A percentile compares a stretch with the other conserved stretches of the same genome.
These are phyloP conservation scores for Scartelaos histophorus DNA, from an alignment of 2,113 vertebrate species.

Conservation along the genomic window DNA sequence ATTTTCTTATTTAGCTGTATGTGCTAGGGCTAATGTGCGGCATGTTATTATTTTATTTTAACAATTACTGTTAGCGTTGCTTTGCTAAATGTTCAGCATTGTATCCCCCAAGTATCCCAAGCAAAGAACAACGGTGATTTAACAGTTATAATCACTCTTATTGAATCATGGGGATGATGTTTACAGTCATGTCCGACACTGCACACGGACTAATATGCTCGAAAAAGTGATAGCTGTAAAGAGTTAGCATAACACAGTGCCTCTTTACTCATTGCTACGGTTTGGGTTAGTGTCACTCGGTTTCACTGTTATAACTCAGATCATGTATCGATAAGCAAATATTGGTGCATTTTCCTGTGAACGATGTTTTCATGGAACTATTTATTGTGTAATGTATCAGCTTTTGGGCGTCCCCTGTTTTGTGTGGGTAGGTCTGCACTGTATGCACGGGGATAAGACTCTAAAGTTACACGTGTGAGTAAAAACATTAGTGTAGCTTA, in stretches of 20 bases:
- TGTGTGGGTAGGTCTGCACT: background rate
- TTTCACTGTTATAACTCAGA: conserved; percentile 45
- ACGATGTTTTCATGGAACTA: background rate
- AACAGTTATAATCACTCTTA: conserved; percentile 22
- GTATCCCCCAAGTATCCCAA: conserved; percentile 65
- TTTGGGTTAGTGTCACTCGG: conserved; percentile 18
- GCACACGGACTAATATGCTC: background rate
- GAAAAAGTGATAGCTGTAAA: background rate
- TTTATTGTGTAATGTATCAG: conserved; percentile 30
- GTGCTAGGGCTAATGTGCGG: background rate
- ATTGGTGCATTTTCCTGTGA: background rate
- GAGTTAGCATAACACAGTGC: background rate
- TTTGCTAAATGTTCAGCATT: conserved; percentile 39
- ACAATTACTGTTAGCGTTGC: conserved; percentile 18
- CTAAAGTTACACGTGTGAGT: conserved; percentile 47
- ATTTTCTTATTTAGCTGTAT: background rate
- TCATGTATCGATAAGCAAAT: conserved; percentile 12
- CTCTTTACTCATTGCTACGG: background rate
- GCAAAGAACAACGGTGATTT: conserved; percentile 75
- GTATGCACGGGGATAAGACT: background rate
- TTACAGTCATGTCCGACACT: background rate
- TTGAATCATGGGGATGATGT: conserved; percentile 9
- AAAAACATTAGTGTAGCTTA: conserved; percentile 23
- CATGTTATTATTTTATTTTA: background rate
- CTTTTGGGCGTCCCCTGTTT: background rate